A percentile compares a stretch with the other conserved stretches of the same genome.
These are phyloP conservation scores for Andrena fulva DNA, from an alignment of 2,888 invertebrate genomes.

Conservation along the genomic window DNA sequence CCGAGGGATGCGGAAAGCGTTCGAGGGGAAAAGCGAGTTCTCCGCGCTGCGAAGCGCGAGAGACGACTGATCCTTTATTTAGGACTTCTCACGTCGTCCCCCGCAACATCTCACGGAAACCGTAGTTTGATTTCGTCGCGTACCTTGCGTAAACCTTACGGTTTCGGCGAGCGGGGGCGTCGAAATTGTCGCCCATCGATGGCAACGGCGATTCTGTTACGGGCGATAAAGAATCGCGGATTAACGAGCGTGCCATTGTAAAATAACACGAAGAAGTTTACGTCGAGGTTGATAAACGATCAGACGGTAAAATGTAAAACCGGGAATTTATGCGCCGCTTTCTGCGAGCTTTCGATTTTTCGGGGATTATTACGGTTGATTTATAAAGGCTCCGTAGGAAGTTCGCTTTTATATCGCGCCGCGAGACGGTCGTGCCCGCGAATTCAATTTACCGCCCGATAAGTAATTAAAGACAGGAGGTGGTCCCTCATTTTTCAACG, in stretches of 20 bases:
- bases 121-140: conserved; percentile 22
- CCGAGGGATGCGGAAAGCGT: conserved; percentile 45
- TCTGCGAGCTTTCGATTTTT: conserved; percentile 54
- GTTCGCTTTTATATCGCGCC: conserved; percentile 40
- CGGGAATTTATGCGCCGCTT: conserved; percentile 49
- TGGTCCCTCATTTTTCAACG: conserved; percentile 47
- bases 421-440: conserved; percentile 31
- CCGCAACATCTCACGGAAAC: conserved; percentile 22
- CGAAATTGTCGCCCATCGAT: conserved; percentile 8
- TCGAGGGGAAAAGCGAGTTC: conserved; percentile 56
- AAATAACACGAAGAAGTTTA: conserved; percentile 49
- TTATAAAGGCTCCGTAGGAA: conserved; percentile 43
- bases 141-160: not conserved
- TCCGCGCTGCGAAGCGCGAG: conserved; percentile 27
- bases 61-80: conserved; percentile 52
- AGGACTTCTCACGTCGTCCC: conserved; percentile 32
- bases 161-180: not conserved
- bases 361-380: conserved; percentile 57
- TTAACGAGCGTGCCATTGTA: conserved; percentile 52
- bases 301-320: conserved; percentile 50
- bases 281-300: conserved; percentile 54
- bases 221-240: conserved; percentile 38
- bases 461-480: conserved; percentile 49
- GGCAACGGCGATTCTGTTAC: too few relatives aligned
- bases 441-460: conserved; percentile 49